Evolutionary conservation across 2,113 vertebrate genomes (phyloP).

Genomic region (Vanacampus margaritifer): DNA sequence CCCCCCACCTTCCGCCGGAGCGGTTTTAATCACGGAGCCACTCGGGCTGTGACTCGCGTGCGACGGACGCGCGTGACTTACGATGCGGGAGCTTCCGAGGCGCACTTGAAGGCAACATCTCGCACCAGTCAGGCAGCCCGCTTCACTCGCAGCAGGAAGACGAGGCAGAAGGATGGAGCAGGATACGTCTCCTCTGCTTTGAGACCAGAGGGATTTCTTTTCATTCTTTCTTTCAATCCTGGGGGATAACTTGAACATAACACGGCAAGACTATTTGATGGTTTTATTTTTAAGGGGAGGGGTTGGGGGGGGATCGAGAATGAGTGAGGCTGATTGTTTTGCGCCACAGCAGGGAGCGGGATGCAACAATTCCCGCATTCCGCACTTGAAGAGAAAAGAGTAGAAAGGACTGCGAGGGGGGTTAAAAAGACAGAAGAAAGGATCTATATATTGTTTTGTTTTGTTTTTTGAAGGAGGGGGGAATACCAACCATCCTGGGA

Average conservation of each 20-base stretch:
- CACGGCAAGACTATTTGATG: neutral
- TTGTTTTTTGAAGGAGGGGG: neutral
- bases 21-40: conserved; percentile 2
- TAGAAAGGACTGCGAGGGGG: neutral
- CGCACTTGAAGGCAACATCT: conserved; percentile 62
- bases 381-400: conserved; percentile 11
- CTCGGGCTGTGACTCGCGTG: conserved; percentile 16
- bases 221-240: neutral
- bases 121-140: conserved; percentile 40
- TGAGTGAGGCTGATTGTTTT: conserved; percentile 20
- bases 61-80: conserved; percentile 37
- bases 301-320: neutral
- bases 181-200: conserved; percentile 36
- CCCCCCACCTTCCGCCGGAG: neutral
- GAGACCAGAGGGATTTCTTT: conserved; percentile 36
- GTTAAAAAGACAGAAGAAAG: neutral
- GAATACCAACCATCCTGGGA: neutral
- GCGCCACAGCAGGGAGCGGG: conserved; percentile 2
- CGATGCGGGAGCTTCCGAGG: conserved; percentile 41
- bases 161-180: conserved; percentile 14
- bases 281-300: neutral
- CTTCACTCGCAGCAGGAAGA: conserved; percentile 1
- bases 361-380: conserved; percentile 19
- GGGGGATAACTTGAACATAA: neutral
- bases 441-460: neutral